A percentile compares a stretch with the other conserved stretches of the same genome.
Conservation (phyloP, 2,797 vertebrate genomes). For the Gymnothorax reevesii region DNA sequence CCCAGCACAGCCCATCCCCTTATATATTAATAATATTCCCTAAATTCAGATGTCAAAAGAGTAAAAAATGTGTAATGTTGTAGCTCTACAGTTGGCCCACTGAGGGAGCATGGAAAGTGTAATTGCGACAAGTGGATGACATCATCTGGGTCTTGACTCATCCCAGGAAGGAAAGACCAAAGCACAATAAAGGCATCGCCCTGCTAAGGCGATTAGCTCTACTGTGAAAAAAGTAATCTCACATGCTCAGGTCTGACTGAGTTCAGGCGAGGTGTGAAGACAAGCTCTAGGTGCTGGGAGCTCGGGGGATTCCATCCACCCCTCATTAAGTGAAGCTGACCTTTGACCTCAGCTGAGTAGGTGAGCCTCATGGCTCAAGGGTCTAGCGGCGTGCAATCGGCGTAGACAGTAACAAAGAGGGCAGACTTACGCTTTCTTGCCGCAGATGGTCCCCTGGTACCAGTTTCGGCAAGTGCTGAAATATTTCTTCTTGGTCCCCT, state of each 20-base stretch:
- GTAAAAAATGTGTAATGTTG: too few species aligned
- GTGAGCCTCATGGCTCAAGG: background rate
- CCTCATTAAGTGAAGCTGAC: background rate
- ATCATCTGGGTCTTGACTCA: background rate
- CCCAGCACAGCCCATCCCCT: background rate
- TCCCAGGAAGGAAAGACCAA: background rate
- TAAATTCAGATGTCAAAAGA: too few species aligned
- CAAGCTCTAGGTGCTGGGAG: background rate
- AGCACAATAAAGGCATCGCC: background rate
- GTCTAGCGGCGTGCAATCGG: background rate
- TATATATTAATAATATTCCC: too few species aligned
- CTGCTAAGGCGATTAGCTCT: background rate
- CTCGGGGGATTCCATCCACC: background rate
- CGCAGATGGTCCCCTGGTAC: slow-evolving; percentile 93
- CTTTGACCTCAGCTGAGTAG: slow-evolving; percentile 19
- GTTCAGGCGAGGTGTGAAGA: background rate
- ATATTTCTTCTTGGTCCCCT: slow-evolving; percentile 91
- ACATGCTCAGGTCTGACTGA: background rate
- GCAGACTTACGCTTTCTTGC: slow-evolving; percentile 91
- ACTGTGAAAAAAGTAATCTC: background rate
- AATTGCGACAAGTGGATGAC: background rate
- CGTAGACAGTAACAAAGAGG: background rate
- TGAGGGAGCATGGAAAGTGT: background rate
- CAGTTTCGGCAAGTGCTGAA: slow-evolving; percentile 97
- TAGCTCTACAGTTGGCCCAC: background rate